Evolutionary conservation across 2,797 vertebrate genomes (phyloP).

Genomic region (Falco columbarius): DNA sequence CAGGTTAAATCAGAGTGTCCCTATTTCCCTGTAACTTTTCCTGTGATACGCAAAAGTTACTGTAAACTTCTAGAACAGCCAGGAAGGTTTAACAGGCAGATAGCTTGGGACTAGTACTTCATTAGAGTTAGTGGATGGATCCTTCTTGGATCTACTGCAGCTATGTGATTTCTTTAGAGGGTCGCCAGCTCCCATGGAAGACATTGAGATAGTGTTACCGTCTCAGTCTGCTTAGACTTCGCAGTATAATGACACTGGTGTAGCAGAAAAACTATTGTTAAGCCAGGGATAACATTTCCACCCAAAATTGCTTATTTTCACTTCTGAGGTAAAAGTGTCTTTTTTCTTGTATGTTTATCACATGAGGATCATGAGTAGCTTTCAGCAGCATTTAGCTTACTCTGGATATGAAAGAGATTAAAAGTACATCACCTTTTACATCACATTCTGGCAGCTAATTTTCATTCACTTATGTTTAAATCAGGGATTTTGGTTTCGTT

Average conservation of each 20-base stretch:
- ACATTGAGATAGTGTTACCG: neutral
- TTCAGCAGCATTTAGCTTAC: neutral
- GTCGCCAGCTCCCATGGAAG: neutral
- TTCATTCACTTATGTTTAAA: neutral
- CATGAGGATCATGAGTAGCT: neutral
- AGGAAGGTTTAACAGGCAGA: neutral
- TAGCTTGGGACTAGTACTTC: neutral
- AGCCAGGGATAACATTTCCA: neutral
- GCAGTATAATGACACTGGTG: neutral
- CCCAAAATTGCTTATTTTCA: neutral
- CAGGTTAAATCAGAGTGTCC: neutral
- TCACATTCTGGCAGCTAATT: neutral
- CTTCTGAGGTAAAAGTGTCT: neutral
- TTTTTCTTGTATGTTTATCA: neutral
- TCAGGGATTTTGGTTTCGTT: neutral
- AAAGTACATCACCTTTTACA: neutral
- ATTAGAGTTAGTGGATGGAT: neutral
- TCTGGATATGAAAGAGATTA: neutral
- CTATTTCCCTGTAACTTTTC: neutral
- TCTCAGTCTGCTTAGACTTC: neutral
- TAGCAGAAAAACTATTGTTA: neutral
- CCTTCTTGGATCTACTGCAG: neutral
- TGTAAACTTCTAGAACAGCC: neutral
- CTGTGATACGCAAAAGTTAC: neutral
- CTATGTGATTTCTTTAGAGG: rapidly evolving